A percentile compares a stretch with the other conserved stretches of the same genome.
phyloP scores from a whole-genome alignment of 1,140 invertebrate species.

The Telenomus remus region DNA sequence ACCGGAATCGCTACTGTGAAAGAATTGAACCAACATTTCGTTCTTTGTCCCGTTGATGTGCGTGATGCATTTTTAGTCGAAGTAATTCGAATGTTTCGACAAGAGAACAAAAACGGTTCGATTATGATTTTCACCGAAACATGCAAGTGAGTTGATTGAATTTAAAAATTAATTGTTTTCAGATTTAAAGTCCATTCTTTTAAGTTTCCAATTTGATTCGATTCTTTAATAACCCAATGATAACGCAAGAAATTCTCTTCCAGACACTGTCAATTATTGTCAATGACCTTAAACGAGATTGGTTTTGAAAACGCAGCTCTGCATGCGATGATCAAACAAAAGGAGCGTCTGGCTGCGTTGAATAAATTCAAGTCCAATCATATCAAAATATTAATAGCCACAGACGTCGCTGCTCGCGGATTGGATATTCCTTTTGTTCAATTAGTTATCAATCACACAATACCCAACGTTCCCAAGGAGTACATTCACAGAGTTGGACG shows the following conservation, averaged over 20 bases:
- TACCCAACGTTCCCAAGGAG: conserved; percentile 92
- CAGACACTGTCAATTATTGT: conserved; percentile 88
- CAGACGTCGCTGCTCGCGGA: conserved; percentile 96
- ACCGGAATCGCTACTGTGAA: conserved; percentile 87
- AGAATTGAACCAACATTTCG: conserved; percentile 91
- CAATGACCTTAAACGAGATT: conserved; percentile 89
- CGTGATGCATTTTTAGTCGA: conserved; percentile 96
- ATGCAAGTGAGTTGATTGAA: conserved; percentile 84
- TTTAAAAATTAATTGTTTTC: conserved; percentile 1
- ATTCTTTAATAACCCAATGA: no score
- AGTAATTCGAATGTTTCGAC: conserved; percentile 85
- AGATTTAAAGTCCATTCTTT: not conserved
- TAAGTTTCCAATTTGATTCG: no score
- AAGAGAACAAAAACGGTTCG: conserved; percentile 83
- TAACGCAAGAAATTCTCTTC: conserved; percentile 31
- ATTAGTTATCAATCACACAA: conserved; percentile 94
- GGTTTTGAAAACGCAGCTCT: conserved; percentile 91
- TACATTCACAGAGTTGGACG: conserved; percentile 98
- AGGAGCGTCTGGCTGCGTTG: conserved; percentile 85
- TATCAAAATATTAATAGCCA: conserved; percentile 92
- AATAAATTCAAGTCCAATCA: conserved; percentile 91
- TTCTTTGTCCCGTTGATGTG: conserved; percentile 91
- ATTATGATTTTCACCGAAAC: conserved; percentile 96
- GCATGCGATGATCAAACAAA: conserved; percentile 90
- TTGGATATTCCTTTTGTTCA: conserved; percentile 92